These are phyloP conservation scores for Gulo gulo DNA, from an alignment of 2,113 vertebrate species.

Conservation along the genomic window DNA sequence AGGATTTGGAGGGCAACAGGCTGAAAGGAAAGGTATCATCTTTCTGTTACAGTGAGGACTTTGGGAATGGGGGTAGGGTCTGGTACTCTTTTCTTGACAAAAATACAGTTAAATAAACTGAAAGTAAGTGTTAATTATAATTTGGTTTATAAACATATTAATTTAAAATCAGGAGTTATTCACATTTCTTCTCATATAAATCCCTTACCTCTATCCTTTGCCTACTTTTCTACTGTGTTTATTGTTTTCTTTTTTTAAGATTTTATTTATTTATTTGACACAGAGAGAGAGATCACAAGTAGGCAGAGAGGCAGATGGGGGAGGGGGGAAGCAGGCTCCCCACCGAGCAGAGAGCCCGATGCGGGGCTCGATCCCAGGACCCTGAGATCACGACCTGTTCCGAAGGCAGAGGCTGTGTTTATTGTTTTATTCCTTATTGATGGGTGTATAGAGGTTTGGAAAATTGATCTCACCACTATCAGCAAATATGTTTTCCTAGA, in stretches of 20 bases:
- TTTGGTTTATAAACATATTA: neutral
- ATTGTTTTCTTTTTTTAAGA: no score
- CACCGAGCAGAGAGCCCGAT: no score
- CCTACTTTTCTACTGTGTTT: neutral
- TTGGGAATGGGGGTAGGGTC: neutral
- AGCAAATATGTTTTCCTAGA: neutral
- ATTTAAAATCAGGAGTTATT: neutral
- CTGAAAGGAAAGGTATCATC: neutral
- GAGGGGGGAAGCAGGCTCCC: no score
- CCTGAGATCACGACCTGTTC: no score
- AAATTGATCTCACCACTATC: neutral
- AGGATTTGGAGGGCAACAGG: neutral
- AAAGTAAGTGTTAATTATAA: neutral
- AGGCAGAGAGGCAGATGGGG: no score
- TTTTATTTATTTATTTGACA: no score
- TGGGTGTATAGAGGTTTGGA: neutral
- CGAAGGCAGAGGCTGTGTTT: neutral
- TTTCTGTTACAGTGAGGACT: neutral
- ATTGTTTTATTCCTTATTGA: neutral
- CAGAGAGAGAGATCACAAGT: no score
- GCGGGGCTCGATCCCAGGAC: no score
- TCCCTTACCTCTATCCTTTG: neutral
- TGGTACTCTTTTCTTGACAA: neutral
- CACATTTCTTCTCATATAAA: neutral
- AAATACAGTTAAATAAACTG: neutral